Conservation (phyloP, 1,140 invertebrate genomes). For the Orchestia grillus region DNA sequence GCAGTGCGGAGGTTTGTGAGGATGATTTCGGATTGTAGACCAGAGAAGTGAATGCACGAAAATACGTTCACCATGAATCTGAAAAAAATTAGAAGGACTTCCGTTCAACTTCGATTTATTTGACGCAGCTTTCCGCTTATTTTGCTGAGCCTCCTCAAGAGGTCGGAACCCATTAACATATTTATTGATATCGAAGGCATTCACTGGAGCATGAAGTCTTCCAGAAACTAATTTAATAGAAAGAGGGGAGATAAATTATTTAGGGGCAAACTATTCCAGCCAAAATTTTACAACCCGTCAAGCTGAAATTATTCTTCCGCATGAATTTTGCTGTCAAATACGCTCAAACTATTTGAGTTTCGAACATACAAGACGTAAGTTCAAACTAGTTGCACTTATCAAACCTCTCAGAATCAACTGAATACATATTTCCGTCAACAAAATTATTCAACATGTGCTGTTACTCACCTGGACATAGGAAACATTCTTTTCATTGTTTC, state of each 20-base stretch:
- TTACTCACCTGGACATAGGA: neutral
- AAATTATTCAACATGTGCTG: neutral
- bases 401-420: neutral
- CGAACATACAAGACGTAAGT: too few relatives aligned
- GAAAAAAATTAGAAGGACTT: neutral
- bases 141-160: neutral
- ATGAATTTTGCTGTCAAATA: too few relatives aligned
- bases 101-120: neutral
- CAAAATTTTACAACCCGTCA: neutral
- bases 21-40: neutral
- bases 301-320: neutral
- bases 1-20: neutral
- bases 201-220: neutral
- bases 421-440: neutral
- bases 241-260: neutral
- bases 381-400: neutral
- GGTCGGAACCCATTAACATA: neutral
- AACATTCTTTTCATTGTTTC: neutral
- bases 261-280: neutral
- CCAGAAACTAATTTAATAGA: neutral
- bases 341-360: too few relatives aligned
- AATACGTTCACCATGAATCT: neutral
- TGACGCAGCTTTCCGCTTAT: neutral
- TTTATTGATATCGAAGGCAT: neutral
- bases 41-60: neutral